Evolutionary conservation across 2,888 invertebrate genomes (phyloP).

Genomic region (Philaethria dido): DNA sequence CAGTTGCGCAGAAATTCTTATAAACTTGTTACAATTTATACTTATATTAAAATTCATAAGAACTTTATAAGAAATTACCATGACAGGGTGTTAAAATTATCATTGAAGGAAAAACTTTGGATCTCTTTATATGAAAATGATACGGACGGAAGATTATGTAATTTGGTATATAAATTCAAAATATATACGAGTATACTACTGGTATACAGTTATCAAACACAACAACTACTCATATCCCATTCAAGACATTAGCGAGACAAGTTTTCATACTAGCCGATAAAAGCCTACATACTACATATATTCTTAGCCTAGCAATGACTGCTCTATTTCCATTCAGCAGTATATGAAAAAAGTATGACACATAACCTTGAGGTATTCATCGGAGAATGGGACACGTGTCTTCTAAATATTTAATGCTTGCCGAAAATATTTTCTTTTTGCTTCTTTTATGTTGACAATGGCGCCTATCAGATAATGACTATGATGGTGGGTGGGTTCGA

Average conservation of each 20-base stretch:
- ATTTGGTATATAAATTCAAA: no score
- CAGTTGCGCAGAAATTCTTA: no score
- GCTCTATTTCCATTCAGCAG: conserved; percentile 21
- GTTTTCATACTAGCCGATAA: not conserved
- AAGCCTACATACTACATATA: conserved; percentile 2
- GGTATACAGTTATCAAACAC: not conserved
- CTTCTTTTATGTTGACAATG: not conserved
- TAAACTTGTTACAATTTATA: no score
- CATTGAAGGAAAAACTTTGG: no score
- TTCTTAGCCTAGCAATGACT: conserved; percentile 15
- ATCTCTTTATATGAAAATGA: no score
- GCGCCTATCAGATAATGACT: not conserved
- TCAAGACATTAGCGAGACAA: not conserved
- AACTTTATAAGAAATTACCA: no score
- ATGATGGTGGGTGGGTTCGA: no score
- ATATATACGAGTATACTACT: no score
- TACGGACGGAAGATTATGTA: no score
- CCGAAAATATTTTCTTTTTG: not conserved
- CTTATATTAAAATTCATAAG: no score
- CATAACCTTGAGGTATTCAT: conserved; percentile 20
- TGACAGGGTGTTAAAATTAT: no score
- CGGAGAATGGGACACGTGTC: conserved; percentile 7
- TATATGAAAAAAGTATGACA: conserved; percentile 12
- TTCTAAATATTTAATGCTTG: conserved; percentile 9
- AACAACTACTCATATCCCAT: not conserved